phyloP scores from a whole-genome alignment of 2,113 vertebrate species.

The Lamprotornis superbus region DNA sequence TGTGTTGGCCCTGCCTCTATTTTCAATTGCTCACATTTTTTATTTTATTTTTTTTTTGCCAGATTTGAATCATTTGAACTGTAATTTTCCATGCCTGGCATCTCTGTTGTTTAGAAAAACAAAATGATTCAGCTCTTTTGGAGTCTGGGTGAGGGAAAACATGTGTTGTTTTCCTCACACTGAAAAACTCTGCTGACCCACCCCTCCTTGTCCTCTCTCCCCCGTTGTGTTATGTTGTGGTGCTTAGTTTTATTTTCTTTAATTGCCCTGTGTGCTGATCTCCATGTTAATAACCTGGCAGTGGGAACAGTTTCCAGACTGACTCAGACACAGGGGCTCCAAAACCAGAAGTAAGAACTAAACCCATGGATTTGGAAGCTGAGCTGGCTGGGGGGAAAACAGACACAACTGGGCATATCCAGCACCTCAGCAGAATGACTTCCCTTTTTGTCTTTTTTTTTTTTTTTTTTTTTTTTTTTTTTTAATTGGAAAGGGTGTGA shows the following conservation, averaged over 20 bases:
- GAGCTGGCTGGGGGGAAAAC: background rate
- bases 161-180: conserved; percentile 44
- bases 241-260: background rate
- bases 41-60: background rate
- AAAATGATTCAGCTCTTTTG: conserved; percentile 17
- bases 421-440: background rate
- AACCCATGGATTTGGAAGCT: background rate
- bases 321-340: background rate
- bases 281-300: background rate
- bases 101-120: conserved; percentile 2
- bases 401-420: background rate
- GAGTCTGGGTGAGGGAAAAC: background rate
- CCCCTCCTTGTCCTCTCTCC: background rate
- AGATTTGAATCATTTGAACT: background rate
- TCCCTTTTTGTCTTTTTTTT: background rate
- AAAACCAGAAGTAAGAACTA: background rate
- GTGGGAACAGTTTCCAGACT: background rate
- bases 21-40: background rate
- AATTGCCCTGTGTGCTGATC: background rate
- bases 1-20: background rate
- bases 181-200: background rate
- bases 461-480: background rate
- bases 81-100: background rate
- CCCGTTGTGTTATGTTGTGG: background rate
- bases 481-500: background rate